These are phyloP conservation scores for Coelopa pilipes DNA, from an alignment of 2,888 invertebrate species.

Conservation along the genomic window DNA sequence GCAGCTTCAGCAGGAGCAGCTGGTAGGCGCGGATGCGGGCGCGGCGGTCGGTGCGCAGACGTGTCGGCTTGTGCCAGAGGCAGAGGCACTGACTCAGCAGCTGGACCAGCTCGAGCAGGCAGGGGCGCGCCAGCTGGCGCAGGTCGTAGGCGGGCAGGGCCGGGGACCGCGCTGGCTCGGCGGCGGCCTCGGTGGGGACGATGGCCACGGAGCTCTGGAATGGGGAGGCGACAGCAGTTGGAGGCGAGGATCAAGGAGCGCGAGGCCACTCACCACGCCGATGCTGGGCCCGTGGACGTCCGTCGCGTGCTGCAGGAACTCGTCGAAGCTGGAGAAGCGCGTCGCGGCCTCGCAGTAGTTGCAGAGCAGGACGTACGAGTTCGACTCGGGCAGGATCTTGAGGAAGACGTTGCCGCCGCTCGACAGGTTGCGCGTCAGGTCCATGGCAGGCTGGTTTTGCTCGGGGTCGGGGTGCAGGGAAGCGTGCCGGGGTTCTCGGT, in stretches of 20 bases:
- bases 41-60: slow-evolving; percentile 23
- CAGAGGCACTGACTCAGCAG: slow-evolving; percentile 38
- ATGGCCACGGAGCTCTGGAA: neutral
- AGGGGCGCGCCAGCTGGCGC: neutral
- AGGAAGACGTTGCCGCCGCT: neutral
- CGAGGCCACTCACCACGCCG: slow-evolving; percentile 32
- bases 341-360: slow-evolving; percentile 27
- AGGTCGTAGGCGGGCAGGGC: neutral
- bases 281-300: slow-evolving; percentile 29
- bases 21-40: slow-evolving; percentile 36
- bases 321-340: slow-evolving; percentile 32
- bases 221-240: no score
- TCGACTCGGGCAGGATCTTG: neutral
- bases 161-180: neutral
- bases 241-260: no score
- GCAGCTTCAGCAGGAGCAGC: slow-evolving; percentile 33
- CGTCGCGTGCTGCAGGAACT: slow-evolving; percentile 32
- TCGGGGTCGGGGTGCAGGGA: no score
- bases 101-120: slow-evolving; percentile 27
- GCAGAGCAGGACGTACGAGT: slow-evolving; percentile 32
- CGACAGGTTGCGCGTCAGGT: neutral
- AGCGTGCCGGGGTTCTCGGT: no score
- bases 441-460: no score
- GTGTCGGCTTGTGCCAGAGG: slow-evolving; percentile 39
- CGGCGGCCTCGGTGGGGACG: neutral